Base-by-base conservation (phyloP, 2,797 vertebrate genomes). In the Amniataba percoides region DNA sequence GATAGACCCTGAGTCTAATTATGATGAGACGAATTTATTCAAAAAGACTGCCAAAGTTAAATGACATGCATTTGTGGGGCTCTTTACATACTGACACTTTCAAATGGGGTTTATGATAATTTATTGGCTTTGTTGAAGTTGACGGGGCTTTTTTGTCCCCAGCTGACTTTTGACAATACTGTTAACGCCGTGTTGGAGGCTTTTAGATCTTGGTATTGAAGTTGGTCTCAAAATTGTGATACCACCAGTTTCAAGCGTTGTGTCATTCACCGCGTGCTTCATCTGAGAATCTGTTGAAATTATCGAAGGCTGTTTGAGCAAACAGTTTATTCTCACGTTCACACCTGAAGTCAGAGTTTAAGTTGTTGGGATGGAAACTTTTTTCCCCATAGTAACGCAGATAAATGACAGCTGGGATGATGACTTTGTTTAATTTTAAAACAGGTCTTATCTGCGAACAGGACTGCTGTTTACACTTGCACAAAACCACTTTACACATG, bases 1-100 rank as follows among this genome's bases (percentile, higher is more conserved):
- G 81, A 75, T 79, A 75, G 67, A 77, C 81, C 74, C 67, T 36
- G 31, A 62, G 66, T 86, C 60, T 87, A 85, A 87, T 92, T 89
- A 88, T 58, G 75, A 87, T 74, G 64, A 83, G 78, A 84, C 82
- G 71, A 82, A 82, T 83, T 78, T 62, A 83, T 84, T 87, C 58
- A 71, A 57, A 68, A 78, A 80, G 68, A 85, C 62, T 89, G 81
- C 62, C 62, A 74, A 10, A 58, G 77, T 60, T 80, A 84, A 88
- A 87, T 77, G 57, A 80, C 53, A 80, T 83, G 59, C 67, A 55
- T 86, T 88, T 79, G 60, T 77, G 40, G 36, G 45, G 49, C 49
- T 68, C 66, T 82, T 84, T 55, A 71, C 70, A 60, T 74, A 18
- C 56, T 77, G 69, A 65, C 53, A 69, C 80, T 87, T 83, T 78